A percentile compares a stretch with the other conserved stretches of the same genome.
Conservation (phyloP, 2,113 vertebrate species). For the Poeciliopsis retropinna region DNA sequence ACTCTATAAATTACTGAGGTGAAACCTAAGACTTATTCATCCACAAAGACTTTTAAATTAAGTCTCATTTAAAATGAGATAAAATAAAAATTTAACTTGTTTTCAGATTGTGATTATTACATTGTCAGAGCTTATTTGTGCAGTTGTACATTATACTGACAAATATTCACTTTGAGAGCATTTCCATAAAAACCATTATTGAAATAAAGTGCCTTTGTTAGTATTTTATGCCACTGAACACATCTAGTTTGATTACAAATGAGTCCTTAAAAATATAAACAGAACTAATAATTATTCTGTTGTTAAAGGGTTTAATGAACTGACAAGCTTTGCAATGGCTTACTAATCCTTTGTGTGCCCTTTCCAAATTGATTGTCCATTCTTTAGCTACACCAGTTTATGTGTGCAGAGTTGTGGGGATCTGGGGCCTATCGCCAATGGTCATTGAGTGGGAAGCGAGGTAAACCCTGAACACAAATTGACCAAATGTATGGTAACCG, state of each 20-base stretch:
- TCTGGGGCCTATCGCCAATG: too few relatives aligned
- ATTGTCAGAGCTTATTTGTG: constrained; percentile 5
- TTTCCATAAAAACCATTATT: constrained; percentile 4
- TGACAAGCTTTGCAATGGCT: not conserved
- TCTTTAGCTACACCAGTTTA: not conserved
- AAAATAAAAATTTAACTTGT: not conserved
- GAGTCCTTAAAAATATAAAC: constrained; percentile 2
- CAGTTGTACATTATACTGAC: constrained; percentile 1
- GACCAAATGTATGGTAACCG: not conserved
- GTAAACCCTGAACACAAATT: not conserved
- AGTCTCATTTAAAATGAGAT: not conserved
- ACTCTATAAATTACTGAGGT: too few relatives aligned
- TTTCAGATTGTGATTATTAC: not conserved
- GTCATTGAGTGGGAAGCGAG: too few relatives aligned
- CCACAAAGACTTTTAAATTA: not conserved
- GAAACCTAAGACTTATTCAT: too few relatives aligned
- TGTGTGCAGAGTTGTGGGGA: too few relatives aligned
- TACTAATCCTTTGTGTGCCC: not conserved
- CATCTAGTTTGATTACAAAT: not conserved
- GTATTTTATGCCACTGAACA: constrained; percentile 20
- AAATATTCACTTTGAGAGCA: not conserved
- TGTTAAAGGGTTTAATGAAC: not conserved
- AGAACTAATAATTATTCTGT: not conserved
- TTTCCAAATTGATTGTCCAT: not conserved
- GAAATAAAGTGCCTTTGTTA: constrained; percentile 52